Percentiles rank a stretch among this genome's conserved stretches.
phyloP scores from a whole-genome alignment of 92 coral and sea anemone species.

The Epizoanthus ramosus region DNA sequence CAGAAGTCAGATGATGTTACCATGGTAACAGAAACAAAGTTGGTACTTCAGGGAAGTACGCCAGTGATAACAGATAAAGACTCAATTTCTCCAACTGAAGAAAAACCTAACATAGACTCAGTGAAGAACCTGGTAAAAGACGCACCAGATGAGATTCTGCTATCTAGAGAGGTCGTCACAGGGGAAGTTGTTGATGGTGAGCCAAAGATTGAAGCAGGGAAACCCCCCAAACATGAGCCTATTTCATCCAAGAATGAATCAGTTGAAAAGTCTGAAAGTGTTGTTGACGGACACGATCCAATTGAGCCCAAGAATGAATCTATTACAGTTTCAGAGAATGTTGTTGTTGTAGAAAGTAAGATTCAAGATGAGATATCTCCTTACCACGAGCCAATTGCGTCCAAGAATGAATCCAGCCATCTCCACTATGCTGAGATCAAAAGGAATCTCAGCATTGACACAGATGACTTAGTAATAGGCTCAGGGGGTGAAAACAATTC shows the following conservation, averaged over 20 bases:
- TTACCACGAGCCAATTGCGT: slow-evolving; percentile 17
- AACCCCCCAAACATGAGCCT: no score
- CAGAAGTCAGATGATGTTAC: slow-evolving; percentile 12
- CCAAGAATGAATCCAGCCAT: slow-evolving; percentile 15
- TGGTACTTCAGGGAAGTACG: background rate
- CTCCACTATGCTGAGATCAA: slow-evolving; percentile 33
- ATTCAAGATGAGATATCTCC: slow-evolving; percentile 6
- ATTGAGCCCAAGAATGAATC: no score
- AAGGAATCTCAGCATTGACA: slow-evolving; percentile 28
- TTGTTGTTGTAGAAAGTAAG: background rate
- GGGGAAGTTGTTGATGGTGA: no score
- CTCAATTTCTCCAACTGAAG: background rate
- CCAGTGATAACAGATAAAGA: background rate
- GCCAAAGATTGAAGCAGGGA: no score
- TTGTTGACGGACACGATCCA: no score
- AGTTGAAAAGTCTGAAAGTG: no score
- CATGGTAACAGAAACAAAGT: background rate
- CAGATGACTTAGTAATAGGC: background rate
- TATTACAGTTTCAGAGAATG: background rate
- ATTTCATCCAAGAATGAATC: no score
- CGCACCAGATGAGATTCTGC: background rate
- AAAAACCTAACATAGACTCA: background rate
- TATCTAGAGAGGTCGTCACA: background rate
- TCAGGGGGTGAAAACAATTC: no score
- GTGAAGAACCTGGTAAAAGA: background rate